phyloP scores from a whole-genome alignment of 2,113 vertebrate genomes.

The Gambusia affinis region DNA sequence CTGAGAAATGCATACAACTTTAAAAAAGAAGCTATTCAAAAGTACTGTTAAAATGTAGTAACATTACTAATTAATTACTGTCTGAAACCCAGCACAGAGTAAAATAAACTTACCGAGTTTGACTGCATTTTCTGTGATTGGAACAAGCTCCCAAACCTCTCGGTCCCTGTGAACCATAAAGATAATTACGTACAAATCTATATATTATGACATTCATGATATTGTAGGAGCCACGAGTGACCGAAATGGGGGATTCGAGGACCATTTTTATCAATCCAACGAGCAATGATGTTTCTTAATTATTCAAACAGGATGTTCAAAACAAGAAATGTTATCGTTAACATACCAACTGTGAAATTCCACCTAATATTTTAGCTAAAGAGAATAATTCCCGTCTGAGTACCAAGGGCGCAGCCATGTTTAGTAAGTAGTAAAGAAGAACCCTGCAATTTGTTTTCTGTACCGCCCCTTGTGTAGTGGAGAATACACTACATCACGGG shows the following conservation, averaged over 20 bases:
- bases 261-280: background rate
- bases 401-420: constrained; percentile 71
- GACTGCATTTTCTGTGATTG: constrained; percentile 20
- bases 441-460: accelerated
- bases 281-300: background rate
- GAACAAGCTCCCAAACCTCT: constrained; percentile 19
- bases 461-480: constrained; percentile 48
- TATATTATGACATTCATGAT: background rate
- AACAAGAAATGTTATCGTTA: background rate
- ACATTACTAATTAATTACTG: background rate
- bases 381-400: constrained; percentile 36
- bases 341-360: constrained; percentile 60
- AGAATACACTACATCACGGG: background rate
- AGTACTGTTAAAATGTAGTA: too few relatives aligned
- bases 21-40: too few relatives aligned
- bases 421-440: background rate
- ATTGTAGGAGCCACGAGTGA: background rate
- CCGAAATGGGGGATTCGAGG: background rate
- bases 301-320: background rate
- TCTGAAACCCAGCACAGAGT: background rate
- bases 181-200: background rate
- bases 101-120: constrained; percentile 44
- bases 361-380: constrained; percentile 57
- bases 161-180: constrained; percentile 39
- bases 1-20: too few relatives aligned